Conservation (phyloP, 2,888 invertebrate genomes). For the Dasysyrphus albostriatus region DNA sequence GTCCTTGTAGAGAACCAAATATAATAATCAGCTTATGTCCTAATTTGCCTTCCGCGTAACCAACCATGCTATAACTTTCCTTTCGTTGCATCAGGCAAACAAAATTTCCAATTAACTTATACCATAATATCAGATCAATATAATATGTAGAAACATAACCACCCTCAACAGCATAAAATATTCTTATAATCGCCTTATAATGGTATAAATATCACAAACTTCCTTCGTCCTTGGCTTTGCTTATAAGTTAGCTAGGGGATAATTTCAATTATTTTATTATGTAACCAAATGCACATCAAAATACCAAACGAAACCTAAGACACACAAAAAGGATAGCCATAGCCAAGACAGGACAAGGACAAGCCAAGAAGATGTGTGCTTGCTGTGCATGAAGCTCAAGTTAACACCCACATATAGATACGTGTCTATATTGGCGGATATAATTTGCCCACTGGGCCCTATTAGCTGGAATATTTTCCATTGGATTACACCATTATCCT, state of each 20-base stretch:
- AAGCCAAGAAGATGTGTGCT: conserved; percentile 9
- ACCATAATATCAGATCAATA: conserved; percentile 23
- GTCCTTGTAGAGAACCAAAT: background rate
- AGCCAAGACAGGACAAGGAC: background rate
- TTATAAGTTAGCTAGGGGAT: background rate
- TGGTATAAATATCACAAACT: conserved; percentile 23
- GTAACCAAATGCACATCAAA: conserved; percentile 25
- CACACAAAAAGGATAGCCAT: conserved; percentile 1
- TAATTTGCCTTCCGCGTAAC: background rate
- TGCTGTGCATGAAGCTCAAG: conserved; percentile 25
- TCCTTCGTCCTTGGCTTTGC: conserved; percentile 1
- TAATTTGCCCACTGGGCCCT: conserved; percentile 60
- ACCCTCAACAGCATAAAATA: conserved; percentile 5
- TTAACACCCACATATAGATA: conserved; percentile 11
- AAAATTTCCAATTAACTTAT: conserved; percentile 31
- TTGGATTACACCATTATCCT: conserved; percentile 68
- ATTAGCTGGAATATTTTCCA: conserved; percentile 66
- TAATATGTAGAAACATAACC: background rate
- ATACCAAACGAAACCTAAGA: conserved; percentile 4
- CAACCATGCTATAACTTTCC: background rate
- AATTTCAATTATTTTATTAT: conserved; percentile 48
- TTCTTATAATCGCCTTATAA: conserved; percentile 35
- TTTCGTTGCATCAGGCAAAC: background rate
- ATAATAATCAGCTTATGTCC: background rate
- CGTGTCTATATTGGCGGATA: conserved; percentile 55